Evolutionary conservation across 2,888 invertebrate species (phyloP).

Genomic region (Stomorhina lunata): DNA sequence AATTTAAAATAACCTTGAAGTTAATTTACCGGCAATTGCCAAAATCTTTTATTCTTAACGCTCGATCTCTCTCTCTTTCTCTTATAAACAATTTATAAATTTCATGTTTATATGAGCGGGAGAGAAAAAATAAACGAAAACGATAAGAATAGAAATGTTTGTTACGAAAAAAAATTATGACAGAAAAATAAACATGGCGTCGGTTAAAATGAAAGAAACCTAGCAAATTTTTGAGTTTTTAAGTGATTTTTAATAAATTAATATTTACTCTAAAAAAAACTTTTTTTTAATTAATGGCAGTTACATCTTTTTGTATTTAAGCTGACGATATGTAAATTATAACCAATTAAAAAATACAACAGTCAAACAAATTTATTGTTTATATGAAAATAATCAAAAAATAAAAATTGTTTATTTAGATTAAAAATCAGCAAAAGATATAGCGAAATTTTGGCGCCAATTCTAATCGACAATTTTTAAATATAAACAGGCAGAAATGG

Average conservation of each 20-base stretch:
- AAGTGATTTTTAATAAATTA: no score
- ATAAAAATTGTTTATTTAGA: neutral
- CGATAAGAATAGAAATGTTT: constrained; percentile 17
- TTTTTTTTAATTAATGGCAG: no score
- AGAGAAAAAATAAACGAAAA: neutral
- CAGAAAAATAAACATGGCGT: constrained; percentile 23
- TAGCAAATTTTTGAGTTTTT: no score
- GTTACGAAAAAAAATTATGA: constrained; percentile 1
- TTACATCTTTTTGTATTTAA: no score
- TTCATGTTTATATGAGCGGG: neutral
- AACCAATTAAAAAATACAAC: no score
- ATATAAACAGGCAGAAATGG: no score
- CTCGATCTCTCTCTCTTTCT: neutral
- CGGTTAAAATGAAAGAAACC: neutral
- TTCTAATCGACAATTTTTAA: no score
- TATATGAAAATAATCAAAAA: constrained; percentile 2
- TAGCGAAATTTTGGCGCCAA: neutral
- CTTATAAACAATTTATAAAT: neutral
- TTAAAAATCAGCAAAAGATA: neutral
- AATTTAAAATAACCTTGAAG: constrained; percentile 51
- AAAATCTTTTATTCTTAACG: constrained; percentile 26
- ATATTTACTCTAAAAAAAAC: neutral
- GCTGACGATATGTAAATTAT: no score
- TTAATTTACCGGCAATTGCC: constrained; percentile 55
- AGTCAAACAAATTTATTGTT: constrained; percentile 2